Base-by-base conservation (phyloP, 2,797 vertebrate genomes). In the Hypotaenidia philippensis region DNA sequence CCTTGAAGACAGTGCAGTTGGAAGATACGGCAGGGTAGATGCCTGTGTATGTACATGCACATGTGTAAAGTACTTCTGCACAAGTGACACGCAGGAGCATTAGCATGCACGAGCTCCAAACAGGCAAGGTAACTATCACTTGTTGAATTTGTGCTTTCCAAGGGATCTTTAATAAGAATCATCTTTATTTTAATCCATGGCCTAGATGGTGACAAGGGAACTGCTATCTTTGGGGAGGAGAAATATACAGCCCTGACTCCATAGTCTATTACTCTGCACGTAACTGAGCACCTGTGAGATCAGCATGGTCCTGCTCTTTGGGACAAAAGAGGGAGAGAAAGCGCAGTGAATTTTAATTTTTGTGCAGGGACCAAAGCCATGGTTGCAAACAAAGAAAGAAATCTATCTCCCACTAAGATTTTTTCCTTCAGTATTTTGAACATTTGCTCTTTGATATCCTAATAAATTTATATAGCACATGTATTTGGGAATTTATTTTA, bases 31-130 rank as follows among this genome's bases (percentile, higher is more conserved):
- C 64, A 83, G 38, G 27, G 57, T 21, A 23, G 0, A 0, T 3
- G 75, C 1, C 22, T 60, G 3, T 18, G 4, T 3, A 23, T 16
- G 17, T 20, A 17, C 11, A 4, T 2, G 13, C 2, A 1, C 11
- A 5, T 15, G 18, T 11, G 22, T 44, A 5, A 7, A 12, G 11
- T 5, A 31, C 18, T 29, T 41, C 38, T 55, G 34, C 53, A 60
- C 25, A 27, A 68, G 40, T 0, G 4, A 19, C 0, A 2, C 1
- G 10, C 72, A 59, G 41, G 26, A 41, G 47, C 1, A 2, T n/a
- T 5, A 55, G 34, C 17, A 3, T 1, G 26, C 11, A 22, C 13
- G 56, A 61, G 14, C 45, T 70, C 5, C 32, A 47, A 34, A 53
- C 29, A 61, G 38, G 4, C 55, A 25, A 31, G 3, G 5, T 2